Evolutionary conservation across 2,888 invertebrate genomes (phyloP).

Genomic region (Mythimna vitellina): DNA sequence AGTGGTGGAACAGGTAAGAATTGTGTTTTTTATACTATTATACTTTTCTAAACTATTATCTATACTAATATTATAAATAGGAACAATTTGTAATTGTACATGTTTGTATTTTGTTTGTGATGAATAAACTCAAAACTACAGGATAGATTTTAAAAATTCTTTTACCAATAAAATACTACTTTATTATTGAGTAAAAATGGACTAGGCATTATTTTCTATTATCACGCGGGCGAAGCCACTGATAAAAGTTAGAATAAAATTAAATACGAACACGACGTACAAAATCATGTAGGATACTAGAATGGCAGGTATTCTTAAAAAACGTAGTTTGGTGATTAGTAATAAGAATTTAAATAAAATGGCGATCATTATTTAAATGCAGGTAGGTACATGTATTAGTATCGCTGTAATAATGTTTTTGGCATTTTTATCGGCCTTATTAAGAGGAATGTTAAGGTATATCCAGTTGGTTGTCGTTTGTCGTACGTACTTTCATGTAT

Average conservation of each 20-base stretch:
- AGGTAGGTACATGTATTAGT: not conserved
- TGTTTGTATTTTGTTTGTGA: too few relatives aligned
- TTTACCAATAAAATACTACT: too few relatives aligned
- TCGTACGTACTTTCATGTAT: slow-evolving; percentile 14
- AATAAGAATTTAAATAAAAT: not conserved
- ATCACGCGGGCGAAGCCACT: too few relatives aligned
- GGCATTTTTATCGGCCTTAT: slow-evolving; percentile 11
- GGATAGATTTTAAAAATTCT: too few relatives aligned
- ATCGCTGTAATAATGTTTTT: slow-evolving; percentile 5
- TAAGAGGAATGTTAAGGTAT: not conserved
- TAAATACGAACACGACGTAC: not conserved
- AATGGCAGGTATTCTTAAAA: not conserved
- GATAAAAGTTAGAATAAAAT: not conserved
- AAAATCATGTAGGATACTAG: not conserved
- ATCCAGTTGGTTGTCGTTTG: not conserved
- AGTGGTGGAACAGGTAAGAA: slow-evolving; percentile 24
- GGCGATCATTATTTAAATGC: slow-evolving; percentile 1
- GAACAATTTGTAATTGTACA: too few relatives aligned
- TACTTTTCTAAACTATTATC: too few relatives aligned
- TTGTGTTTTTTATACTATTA: not conserved
- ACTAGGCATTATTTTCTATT: too few relatives aligned
- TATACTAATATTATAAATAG: too few relatives aligned
- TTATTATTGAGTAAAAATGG: too few relatives aligned
- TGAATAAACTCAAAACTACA: too few relatives aligned
- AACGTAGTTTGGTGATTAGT: not conserved